Evolutionary conservation across 2,113 vertebrate genomes (phyloP), one percentile per base, ranked within the genome.

Genomic region (Aphelocoma coerulescens): DNA sequence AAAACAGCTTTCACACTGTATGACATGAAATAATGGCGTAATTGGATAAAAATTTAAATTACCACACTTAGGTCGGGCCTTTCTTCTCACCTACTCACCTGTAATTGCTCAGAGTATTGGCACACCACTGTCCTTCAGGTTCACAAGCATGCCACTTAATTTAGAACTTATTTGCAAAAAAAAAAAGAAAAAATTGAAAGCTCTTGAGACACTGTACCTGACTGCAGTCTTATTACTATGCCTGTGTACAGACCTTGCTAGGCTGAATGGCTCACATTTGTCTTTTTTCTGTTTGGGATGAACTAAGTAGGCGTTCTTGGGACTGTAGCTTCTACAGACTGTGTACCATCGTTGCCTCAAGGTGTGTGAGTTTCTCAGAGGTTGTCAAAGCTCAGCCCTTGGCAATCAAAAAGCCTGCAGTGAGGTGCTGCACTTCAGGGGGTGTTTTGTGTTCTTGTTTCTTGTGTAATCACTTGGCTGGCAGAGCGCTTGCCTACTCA

Each of bases 231-330:
- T 82, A 33, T 51, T 46, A 10, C 16, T 51, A 8, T 39, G 24
- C 2, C 1, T 46, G 4, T 6, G 16, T n/a, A 11, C 0, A 7
- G 52, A 35, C 12, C 3, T 54, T 78, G 16, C 43, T 35, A 44
- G 81, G n/a, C 51, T 13, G 19, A 78, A 44, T 33, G 24, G 6
- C 49, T 93, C 58, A 43, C 33, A 17, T 65, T 66, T 14, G 3
- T 58, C 33, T 67, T 68, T 11, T 91, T 86, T 68, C n/a, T 69
- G 15, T 44, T 89, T 49, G n/a, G 44, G 27, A 44, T 89, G 35
- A 82, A 27, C 28, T 76, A 35, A 84, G 39, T 11, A 35, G 72
- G 3, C 9, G 2, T 80, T 73, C 37, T 33, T 23, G 51, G 32
- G 26, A 4, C n/a, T 37, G 16, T 37, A 24, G 49, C 16, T 89